A percentile compares a stretch with the other conserved stretches of the same genome.
Conservation (phyloP, 2,888 invertebrate species). For the Sinodicranocentrus sp. region DNA sequence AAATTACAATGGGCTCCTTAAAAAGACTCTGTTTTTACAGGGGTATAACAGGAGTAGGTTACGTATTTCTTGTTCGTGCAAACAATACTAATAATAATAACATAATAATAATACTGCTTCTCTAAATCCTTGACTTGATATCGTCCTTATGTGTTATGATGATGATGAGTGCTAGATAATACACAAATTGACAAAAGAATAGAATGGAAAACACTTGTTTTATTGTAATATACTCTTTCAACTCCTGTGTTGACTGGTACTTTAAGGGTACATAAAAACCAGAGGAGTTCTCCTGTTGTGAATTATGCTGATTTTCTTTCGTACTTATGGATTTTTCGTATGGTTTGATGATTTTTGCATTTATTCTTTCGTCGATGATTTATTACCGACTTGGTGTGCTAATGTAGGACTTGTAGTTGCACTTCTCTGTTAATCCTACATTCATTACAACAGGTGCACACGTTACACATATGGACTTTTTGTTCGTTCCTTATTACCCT, state of each 20-base stretch:
- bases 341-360: slow-evolving; percentile 30
- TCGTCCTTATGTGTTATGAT: slow-evolving; percentile 10
- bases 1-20: slow-evolving; percentile 31
- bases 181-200: slow-evolving; percentile 1
- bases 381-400: slow-evolving; percentile 23
- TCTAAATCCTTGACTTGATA: slow-evolving; percentile 50
- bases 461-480: neutral
- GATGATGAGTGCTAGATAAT: slow-evolving; percentile 3
- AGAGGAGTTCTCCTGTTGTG: neutral
- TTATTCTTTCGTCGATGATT: slow-evolving; percentile 43
- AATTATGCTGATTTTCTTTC: slow-evolving; percentile 15
- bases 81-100: neutral
- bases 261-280: neutral
- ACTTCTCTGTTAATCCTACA: neutral
- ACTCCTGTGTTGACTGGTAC: neutral
- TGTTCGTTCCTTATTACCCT: neutral
- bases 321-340: slow-evolving; percentile 12
- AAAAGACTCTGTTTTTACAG: slow-evolving; percentile 11
- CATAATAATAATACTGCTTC: slow-evolving; percentile 46
- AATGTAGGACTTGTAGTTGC: slow-evolving; percentile 5
- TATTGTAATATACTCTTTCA: neutral
- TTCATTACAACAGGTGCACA: slow-evolving; percentile 7
- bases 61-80: neutral
- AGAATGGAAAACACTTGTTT: slow-evolving; percentile 20
- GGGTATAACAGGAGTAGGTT: neutral